Conservation (phyloP, 2,888 invertebrate genomes). For the Campopleginae sp. region DNA sequence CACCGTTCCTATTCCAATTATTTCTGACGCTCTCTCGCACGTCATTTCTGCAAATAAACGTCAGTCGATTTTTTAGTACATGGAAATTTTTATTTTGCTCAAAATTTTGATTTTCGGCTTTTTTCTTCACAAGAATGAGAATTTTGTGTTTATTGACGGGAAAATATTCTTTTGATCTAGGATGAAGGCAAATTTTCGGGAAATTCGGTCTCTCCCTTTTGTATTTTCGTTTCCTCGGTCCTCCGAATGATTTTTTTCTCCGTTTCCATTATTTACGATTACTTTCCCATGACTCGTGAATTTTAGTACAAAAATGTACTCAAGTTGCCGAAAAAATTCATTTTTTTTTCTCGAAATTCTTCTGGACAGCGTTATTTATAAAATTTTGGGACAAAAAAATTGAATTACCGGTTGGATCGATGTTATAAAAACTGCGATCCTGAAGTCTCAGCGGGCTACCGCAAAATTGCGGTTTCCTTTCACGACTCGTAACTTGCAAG, state of each 20-base stretch:
- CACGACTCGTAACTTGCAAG: conserved; percentile 95
- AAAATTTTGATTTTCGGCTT: background rate
- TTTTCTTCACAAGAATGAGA: background rate
- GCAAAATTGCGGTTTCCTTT: conserved; percentile 96
- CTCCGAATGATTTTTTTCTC: background rate
- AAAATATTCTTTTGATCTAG: background rate
- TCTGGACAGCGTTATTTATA: background rate
- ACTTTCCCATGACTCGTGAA: background rate
- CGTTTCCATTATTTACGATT: background rate
- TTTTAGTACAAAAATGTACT: background rate
- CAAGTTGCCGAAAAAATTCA: background rate
- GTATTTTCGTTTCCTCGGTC: background rate
- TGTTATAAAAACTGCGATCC: conserved; percentile 94
- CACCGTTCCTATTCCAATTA: conserved; percentile 86
- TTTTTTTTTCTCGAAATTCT: background rate
- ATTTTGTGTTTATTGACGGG: background rate
- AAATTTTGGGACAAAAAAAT: background rate
- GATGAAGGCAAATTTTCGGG: background rate
- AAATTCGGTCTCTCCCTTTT: background rate
- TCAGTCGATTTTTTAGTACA: background rate
- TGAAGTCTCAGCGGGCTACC: conserved; percentile 92
- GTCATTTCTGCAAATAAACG: conserved; percentile 80
- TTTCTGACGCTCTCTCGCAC: conserved; percentile 83
- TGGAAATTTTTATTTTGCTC: too few relatives aligned
- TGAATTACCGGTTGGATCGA: conserved; percentile 89